Evolutionary conservation across 2,113 vertebrate species (phyloP), one percentile per base, ranked within the genome.

Genomic region (Cynocephalus volans): DNA sequence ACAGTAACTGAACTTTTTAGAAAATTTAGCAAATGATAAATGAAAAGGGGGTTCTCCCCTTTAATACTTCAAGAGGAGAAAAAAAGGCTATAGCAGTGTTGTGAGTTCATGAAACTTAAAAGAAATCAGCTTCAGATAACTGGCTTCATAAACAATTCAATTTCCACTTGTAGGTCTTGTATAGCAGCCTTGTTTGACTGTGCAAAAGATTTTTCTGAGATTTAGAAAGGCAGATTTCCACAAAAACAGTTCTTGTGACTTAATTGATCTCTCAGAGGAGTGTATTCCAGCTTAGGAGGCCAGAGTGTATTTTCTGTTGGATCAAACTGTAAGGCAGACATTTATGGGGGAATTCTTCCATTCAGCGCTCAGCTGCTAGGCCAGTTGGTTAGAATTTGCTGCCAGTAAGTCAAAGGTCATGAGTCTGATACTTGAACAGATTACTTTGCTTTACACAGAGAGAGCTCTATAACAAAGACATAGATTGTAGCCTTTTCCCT

Each of bases 361-460:
- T 36, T 93, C 36, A n/a, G 2, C 13, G 58, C 54, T 84, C 83
- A 93, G 92, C 86, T 96, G 96, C 14, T 50, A 54, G 64, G 23
- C 60, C 81, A 72, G 89, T 95, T 93, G 95, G 85, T 82, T 83
- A 33, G 82, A 62, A 13, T 93, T 87, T 48, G 36, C 50, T 95
- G 88, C 86, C 93, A 89, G 45, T 15, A 33, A 95, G 73, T 67
- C 52, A 56, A 96, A 96, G 89, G 96, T 96, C 94, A 45, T n/a
- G 73, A 96, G 84, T 93, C 4, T 92, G 79, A 89, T 48, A 91
- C 86, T 83, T 84, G 69, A 50, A 62, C 67, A 93, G 50, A 84
- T 75, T 67, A n/a, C 73, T 81, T 69, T 73, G 65, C n/a, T 79
- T 94, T 23, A 33, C n/a, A 90, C 14, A 93, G 67, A 96, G 80